Evolutionary conservation across 2,113 vertebrate genomes (phyloP).

Genomic region (Nesoenas mayeri): DNA sequence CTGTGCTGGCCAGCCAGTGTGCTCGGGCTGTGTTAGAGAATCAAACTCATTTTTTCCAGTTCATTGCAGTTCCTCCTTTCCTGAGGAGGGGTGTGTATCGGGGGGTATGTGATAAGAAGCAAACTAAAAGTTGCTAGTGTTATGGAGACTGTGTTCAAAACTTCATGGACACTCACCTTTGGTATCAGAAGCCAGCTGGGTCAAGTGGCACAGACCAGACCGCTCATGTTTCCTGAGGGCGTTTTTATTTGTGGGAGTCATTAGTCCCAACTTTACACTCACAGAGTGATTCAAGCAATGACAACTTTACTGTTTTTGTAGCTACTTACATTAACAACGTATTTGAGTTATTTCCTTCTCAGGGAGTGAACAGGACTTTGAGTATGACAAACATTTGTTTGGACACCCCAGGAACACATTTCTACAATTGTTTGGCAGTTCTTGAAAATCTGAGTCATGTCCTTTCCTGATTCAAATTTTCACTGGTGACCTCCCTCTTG

Average conservation of each 20-base stretch:
- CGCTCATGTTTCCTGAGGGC: rapidly evolving
- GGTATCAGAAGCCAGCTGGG: not conserved
- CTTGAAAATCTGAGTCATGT: not conserved
- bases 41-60: not conserved
- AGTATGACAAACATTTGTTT: not conserved
- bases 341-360: not conserved
- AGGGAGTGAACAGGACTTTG: not conserved
- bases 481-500: not conserved
- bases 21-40: not conserved
- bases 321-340: not conserved
- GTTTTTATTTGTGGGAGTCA: not conserved
- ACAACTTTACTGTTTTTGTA: not conserved
- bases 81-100: not conserved
- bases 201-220: not conserved
- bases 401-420: not conserved
- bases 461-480: not conserved
- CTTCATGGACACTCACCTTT: not conserved
- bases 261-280: not conserved
- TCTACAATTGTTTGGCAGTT: not conserved
- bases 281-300: not conserved
- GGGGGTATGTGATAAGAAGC: not conserved
- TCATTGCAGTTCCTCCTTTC: not conserved
- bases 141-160: not conserved
- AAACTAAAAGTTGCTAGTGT: not conserved
- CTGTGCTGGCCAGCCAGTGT: not conserved